Evolutionary conservation across 92 coral and sea anemone genomes (phyloP).

Genomic region (Parazoanthus swiftii): DNA sequence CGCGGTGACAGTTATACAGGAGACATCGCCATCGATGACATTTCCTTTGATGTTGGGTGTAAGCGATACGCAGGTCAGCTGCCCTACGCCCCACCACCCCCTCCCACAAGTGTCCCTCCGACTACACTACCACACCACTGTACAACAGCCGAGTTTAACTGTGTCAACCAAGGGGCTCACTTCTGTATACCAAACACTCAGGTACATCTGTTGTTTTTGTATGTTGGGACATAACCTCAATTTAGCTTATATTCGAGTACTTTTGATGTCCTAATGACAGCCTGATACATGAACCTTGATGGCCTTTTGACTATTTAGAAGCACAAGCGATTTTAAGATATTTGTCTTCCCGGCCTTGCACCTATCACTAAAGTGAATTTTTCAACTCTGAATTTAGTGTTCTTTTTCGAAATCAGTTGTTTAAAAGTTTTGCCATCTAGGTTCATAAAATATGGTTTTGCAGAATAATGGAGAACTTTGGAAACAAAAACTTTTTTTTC

Average conservation of each 20-base stretch:
- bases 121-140: slow-evolving; percentile 77
- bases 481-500: too few relatives aligned
- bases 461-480: too few relatives aligned
- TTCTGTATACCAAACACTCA: slow-evolving; percentile 78
- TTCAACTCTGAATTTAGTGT: neutral
- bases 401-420: too few relatives aligned
- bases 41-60: slow-evolving; percentile 85
- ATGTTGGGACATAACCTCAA: too few relatives aligned
- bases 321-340: neutral
- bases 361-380: neutral
- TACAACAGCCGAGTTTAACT: slow-evolving; percentile 88
- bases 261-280: too few relatives aligned
- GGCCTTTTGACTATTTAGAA: neutral
- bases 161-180: slow-evolving; percentile 81
- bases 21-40: slow-evolving; percentile 92
- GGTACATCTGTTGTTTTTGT: slow-evolving; percentile 39
- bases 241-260: too few relatives aligned
- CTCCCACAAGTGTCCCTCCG: slow-evolving; percentile 70
- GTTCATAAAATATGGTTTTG: too few relatives aligned
- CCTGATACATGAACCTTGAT: neutral
- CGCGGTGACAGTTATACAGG: slow-evolving; percentile 93
- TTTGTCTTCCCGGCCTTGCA: neutral
- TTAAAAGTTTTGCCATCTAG: too few relatives aligned
- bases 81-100: slow-evolving; percentile 75
- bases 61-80: slow-evolving; percentile 56